A percentile compares a stretch with the other conserved stretches of the same genome.
These are phyloP conservation scores for Ellobium chinense DNA, from an alignment of 2,888 invertebrate species.

Conservation along the genomic window DNA sequence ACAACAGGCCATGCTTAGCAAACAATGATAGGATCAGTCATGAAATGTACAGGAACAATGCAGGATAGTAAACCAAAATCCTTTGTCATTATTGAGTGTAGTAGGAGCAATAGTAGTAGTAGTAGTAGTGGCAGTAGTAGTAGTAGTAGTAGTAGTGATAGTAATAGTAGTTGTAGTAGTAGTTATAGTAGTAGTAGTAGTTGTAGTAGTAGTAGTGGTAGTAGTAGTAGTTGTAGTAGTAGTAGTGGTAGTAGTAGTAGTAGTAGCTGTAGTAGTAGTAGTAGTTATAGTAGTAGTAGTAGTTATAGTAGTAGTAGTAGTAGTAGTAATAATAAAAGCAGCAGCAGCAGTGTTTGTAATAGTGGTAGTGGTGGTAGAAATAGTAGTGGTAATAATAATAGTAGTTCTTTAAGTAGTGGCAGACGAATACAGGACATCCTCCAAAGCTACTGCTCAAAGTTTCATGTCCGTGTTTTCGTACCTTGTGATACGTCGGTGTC, in stretches of 20 bases:
- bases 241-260: conserved; percentile 16
- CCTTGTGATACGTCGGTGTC: no score
- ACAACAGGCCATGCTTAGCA: no score
- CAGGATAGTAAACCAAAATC: no score
- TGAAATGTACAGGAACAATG: no score
- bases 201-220: conserved; percentile 1
- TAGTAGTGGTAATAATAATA: conserved; percentile 18
- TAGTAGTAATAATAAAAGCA: conserved; percentile 17
- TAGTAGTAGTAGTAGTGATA: not conserved
- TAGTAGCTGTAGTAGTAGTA: conserved; percentile 20
- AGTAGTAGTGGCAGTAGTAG: not conserved
- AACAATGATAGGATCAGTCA: no score
- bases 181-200: not conserved
- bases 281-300: conserved; percentile 20
- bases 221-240: no score
- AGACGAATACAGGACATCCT: not conserved
- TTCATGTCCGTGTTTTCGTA: no score
- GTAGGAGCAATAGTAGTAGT: not conserved
- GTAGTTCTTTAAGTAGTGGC: not conserved
- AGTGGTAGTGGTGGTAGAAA: not conserved
- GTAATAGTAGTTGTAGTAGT: not conserved
- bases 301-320: conserved; percentile 16
- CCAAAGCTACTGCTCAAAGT: not conserved
- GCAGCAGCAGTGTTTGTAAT: not conserved
- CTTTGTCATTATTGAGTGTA: not conserved